A percentile compares a stretch with the other conserved stretches of the same genome.
These are phyloP conservation scores for Dipodomys stephensi DNA, from an alignment of 2,113 vertebrate genomes.

Conservation along the genomic window DNA sequence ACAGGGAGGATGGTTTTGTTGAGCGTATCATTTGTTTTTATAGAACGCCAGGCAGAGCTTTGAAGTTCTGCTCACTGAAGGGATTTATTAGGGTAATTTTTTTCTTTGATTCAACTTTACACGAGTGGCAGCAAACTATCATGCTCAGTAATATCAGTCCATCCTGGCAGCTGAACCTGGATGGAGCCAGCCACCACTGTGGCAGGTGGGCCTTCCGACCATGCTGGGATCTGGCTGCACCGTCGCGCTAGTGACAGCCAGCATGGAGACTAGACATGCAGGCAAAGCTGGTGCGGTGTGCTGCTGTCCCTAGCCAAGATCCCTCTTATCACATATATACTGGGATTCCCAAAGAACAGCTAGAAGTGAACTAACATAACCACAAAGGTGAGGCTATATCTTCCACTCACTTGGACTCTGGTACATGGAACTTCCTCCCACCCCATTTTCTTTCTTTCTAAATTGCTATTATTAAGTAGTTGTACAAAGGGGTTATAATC, in stretches of 20 bases:
- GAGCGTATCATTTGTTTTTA: neutral
- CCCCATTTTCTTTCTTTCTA: too few relatives aligned
- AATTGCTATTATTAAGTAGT: too few relatives aligned
- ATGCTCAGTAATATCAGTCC: neutral
- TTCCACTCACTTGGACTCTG: too few relatives aligned
- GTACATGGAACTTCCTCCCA: too few relatives aligned
- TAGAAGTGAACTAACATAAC: neutral
- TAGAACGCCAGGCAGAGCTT: neutral
- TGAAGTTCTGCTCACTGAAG: neutral
- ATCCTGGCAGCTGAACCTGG: neutral
- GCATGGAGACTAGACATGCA: too few relatives aligned
- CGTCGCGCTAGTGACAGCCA: too few relatives aligned
- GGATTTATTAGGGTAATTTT: neutral
- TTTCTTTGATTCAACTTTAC: neutral
- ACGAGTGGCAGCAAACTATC: neutral
- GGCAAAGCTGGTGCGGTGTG: too few relatives aligned
- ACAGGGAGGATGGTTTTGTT: neutral
- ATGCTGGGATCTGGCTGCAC: neutral
- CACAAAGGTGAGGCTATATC: too few relatives aligned
- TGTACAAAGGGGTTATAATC: too few relatives aligned
- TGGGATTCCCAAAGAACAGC: neutral
- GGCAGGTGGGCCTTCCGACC: neutral
- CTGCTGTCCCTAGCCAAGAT: too few relatives aligned
- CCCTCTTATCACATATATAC: neutral
- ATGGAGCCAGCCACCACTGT: rapidly evolving